phyloP scores from a whole-genome alignment of 2,113 vertebrate species.

The Daubentonia madagascariensis region DNA sequence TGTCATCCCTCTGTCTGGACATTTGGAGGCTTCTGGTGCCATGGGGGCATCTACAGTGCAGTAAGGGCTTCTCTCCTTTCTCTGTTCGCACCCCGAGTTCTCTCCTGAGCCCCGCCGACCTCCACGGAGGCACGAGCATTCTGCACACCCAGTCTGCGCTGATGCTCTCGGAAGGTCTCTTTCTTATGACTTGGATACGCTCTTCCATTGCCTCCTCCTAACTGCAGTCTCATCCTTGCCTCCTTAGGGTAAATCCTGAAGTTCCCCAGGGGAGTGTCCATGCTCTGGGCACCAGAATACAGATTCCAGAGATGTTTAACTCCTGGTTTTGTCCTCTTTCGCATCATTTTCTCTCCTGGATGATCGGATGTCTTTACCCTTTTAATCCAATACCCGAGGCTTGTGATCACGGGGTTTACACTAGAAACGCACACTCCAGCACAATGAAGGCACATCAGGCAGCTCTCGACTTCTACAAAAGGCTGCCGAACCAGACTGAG shows the following conservation, averaged over 20 bases:
- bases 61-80: background rate
- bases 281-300: no score
- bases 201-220: background rate
- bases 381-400: no score
- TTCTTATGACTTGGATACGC: no score
- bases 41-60: fast-evolving
- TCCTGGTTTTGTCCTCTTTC: background rate
- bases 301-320: background rate
- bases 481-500: background rate
- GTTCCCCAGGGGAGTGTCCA: no score
- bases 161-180: background rate
- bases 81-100: fast-evolving
- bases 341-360: background rate
- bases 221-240: background rate
- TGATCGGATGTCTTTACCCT: fast-evolving
- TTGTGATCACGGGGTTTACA: background rate
- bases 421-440: background rate
- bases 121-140: background rate
- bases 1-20: fast-evolving
- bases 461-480: background rate
- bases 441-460: no score
- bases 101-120: background rate
- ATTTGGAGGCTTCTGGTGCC: fast-evolving
- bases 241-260: background rate
- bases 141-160: no score